These are phyloP conservation scores for Neopelma chrysocephalum DNA, from an alignment of 2,797 vertebrate genomes.

Conservation along the genomic window DNA sequence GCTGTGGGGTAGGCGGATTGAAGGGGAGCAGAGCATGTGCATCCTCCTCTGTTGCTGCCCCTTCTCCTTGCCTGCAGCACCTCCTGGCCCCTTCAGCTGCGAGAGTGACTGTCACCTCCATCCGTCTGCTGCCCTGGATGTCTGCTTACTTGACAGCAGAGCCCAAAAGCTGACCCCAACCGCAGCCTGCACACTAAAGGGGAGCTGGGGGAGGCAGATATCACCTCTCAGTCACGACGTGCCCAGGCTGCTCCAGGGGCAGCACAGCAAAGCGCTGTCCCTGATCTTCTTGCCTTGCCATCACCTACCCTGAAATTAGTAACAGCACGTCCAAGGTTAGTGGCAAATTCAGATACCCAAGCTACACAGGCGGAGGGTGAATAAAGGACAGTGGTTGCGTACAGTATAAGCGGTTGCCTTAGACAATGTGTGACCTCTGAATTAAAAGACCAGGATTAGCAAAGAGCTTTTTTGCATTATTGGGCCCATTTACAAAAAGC, in stretches of 20 bases:
- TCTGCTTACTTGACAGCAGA: constrained; percentile 33
- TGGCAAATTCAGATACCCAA: constrained; percentile 43
- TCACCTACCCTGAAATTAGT: constrained; percentile 65
- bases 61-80: constrained; percentile 24
- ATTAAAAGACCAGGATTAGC: constrained; percentile 59
- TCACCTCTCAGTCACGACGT: constrained; percentile 31
- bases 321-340: constrained; percentile 54
- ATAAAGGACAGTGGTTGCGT: constrained; percentile 29
- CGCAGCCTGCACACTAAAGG: background rate
- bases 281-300: constrained; percentile 54
- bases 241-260: constrained; percentile 30
- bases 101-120: constrained; percentile 46
- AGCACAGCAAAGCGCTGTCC: constrained; percentile 23
- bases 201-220: constrained; percentile 37
- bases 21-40: background rate
- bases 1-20: background rate
- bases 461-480: constrained; percentile 60
- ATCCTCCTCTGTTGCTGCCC: background rate
- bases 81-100: constrained; percentile 33
- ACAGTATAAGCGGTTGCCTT: background rate
- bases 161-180: constrained; percentile 36
- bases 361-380: constrained; percentile 37
- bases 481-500: constrained; percentile 41
- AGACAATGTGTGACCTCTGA: constrained; percentile 56
- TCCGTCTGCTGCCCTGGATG: constrained; percentile 10